Evolutionary conservation across 2,113 vertebrate genomes (phyloP), one percentile per base, ranked within the genome.

Genomic region (Grallaria varia): DNA sequence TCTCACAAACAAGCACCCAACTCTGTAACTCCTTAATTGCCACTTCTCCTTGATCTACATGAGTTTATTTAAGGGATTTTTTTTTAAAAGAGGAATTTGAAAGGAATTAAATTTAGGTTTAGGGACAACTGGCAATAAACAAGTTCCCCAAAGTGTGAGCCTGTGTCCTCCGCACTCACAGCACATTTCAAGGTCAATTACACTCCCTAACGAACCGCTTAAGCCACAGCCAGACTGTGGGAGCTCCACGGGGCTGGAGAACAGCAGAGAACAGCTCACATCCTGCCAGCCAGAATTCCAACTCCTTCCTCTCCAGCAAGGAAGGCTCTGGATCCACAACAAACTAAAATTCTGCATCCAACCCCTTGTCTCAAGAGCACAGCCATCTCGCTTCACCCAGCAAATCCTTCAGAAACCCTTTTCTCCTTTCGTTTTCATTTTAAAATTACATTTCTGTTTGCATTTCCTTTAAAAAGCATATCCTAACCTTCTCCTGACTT

Each of bases 101-200:
- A 88, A 56, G 59, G 42, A 93, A 88, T 88, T 93, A 92, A 92
- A 94, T 79, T 85, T 86, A 97, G 81, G 35, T 71, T 86, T 30
- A 76, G 7, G 40, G 87, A 86, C 78, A 96, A 64, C 40, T 28
- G 37, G 66, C 72, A 96, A 74, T 79, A 96, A 97, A 93, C 42
- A 95, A 89, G 63, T 40, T 80, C 30, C 71, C 76, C 53, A 49
- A 96, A 95, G 84, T 37, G 44, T 50, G 45, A 89, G 95, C 79
- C 91, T 50, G 66, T 72, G 85, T 92, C 62, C 89, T 87, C 60
- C 0, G 1, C 40, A 55, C 67, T 91, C 87, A 10, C 66, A 84
- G 69, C 73, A 74, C 89, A 95, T 96, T 97, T 95, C 95, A 98
- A 97, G 95, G 94, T 91, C 87, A 97, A 39, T 87, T 94, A 79